These are phyloP conservation scores for Orius insidiosus DNA, from an alignment of 1,140 invertebrate genomes.

Conservation along the genomic window DNA sequence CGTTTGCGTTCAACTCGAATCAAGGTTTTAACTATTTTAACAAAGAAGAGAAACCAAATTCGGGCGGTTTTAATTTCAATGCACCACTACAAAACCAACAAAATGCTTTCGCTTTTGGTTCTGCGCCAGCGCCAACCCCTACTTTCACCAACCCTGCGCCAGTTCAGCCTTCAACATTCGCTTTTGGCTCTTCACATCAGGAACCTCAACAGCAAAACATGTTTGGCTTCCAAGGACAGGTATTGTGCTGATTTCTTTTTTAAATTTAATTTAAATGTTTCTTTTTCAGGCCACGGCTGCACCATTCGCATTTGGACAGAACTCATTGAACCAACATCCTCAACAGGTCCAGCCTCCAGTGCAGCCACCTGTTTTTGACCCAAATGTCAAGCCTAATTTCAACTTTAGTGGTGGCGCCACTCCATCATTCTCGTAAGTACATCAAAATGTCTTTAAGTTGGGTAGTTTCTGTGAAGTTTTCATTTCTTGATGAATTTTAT, in stretches of 20 bases:
- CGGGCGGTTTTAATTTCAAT: background rate
- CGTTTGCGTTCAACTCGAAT: too few species aligned
- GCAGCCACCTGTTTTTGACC: slow-evolving; percentile 5
- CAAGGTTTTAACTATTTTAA: too few species aligned
- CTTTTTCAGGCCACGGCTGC: background rate
- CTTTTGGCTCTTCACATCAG: background rate
- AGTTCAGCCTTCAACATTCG: background rate
- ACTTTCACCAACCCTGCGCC: background rate
- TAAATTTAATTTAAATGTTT: background rate
- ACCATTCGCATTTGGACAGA: background rate
- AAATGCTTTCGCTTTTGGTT: slow-evolving; percentile 2
- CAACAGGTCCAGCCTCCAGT: too few species aligned
- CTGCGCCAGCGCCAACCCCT: background rate
- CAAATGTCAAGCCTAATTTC: slow-evolving; percentile 11
- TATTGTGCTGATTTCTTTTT: slow-evolving; percentile 2
- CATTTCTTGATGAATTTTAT: too few species aligned
- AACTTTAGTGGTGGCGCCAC: slow-evolving; percentile 11
- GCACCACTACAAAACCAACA: background rate
- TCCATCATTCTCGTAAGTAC: slow-evolving; percentile 12
- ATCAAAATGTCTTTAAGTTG: too few species aligned
- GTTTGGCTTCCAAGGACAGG: slow-evolving; percentile 4
- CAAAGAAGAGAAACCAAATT: background rate
- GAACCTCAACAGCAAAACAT: background rate
- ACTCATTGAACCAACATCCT: background rate
- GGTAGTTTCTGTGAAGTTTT: too few species aligned